These are phyloP conservation scores for Girardia tigrina DNA, from an alignment of 2,888 invertebrate species.

Conservation along the genomic window DNA sequence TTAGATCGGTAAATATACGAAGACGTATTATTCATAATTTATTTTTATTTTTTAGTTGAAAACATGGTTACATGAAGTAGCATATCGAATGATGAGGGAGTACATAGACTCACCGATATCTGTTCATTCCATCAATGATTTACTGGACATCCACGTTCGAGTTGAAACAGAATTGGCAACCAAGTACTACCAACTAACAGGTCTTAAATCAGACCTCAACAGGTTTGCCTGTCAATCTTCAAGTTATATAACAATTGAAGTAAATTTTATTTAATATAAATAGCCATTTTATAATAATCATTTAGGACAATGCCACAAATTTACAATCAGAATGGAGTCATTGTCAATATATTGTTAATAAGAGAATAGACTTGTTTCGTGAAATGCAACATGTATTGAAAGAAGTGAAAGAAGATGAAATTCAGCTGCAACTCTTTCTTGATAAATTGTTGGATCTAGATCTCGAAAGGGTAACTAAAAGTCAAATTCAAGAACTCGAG, in stretches of 20 bases:
- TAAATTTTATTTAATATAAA: background rate
- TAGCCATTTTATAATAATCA: background rate
- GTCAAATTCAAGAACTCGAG: conserved; percentile 24
- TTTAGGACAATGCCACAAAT: background rate
- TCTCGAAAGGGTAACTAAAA: conserved; percentile 24
- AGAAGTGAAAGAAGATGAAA: conserved; percentile 28
- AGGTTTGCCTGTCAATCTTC: background rate
- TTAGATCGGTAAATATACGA: background rate
- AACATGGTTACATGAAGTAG: background rate
- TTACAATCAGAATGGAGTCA: conserved; percentile 25
- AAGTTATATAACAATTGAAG: background rate
- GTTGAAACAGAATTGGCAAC: background rate
- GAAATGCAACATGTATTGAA: background rate
- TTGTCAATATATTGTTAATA: conserved; percentile 24
- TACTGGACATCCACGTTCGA: background rate
- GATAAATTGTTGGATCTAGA: conserved; percentile 28
- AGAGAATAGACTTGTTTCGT: conserved; percentile 26
- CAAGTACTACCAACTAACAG: background rate
- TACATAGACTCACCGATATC: background rate
- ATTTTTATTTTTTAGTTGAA: background rate
- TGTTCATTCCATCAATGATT: background rate
- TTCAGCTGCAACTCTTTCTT: conserved; percentile 30
- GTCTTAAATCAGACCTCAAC: background rate
- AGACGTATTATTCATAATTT: background rate
- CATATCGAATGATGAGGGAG: conserved; percentile 12